Base-by-base conservation (phyloP, 2,888 invertebrate genomes). In the Drosophila peninsularis region DNA sequence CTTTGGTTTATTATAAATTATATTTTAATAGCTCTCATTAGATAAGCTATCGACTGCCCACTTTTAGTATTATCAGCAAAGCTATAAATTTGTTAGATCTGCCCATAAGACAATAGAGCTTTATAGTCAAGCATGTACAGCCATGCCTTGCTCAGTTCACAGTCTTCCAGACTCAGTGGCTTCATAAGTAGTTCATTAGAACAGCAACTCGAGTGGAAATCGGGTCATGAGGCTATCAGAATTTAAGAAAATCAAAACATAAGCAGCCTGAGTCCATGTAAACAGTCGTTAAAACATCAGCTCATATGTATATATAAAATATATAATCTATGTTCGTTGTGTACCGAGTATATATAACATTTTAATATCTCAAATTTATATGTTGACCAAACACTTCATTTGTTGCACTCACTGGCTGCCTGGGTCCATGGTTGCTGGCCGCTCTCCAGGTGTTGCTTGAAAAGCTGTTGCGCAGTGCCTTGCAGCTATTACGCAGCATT, bases 381-480 rank as follows among this genome's bases (percentile, higher is more conserved):
- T 30, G 11, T 45, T 11, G 27, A 45, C 27, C 47, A 47, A 47
- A 30, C 47, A 47, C 47, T 47, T 30, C 30, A 47, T 53, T n/a
- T n/a, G 2, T 10, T 30, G 42, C 60, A 83, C 90, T 89, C 80
- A 90, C 90, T 47, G 89, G 83, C 62, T 87, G 89, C 19, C 82
- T 71, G 36, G 89, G 64, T 72, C 89, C 90, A 53, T 90, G 85
- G 19, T 70, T 52, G 60, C 87, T 84, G 21, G 70, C 66, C 3
- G 79, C 68, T 32, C 87, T 80, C 80, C 87, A 90, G 56, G 71
- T 54, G 45, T 78, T 84, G 34, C 69, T 69, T 11, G 75, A 56
- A 10, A 75, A 79, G 44, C 67, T 65, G 54, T 75, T 78, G 45
- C 81, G 82, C 45, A 89, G 63, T 37, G 74, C 70, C 34, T 75